Percentiles rank a stretch among this genome's conserved stretches.
phyloP scores from a whole-genome alignment of 1,140 invertebrate species.

The Brachionus manjavacas region DNA sequence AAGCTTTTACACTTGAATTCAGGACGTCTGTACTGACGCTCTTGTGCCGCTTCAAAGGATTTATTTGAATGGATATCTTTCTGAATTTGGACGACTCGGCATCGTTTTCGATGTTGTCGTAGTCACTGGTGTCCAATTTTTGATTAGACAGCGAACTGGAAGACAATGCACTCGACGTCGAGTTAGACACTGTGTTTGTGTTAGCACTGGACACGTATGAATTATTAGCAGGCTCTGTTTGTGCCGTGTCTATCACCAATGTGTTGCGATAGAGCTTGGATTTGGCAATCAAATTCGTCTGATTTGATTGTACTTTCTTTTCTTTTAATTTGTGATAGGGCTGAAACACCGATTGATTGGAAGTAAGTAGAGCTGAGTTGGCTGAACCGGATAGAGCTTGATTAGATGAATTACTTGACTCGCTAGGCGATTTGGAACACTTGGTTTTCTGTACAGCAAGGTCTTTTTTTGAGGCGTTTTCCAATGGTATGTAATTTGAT shows the following conservation, averaged over 20 bases:
- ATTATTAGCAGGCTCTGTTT: not conserved
- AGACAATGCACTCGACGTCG: not conserved
- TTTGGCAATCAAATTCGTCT: not conserved
- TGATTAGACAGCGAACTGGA: not conserved
- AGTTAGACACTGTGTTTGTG: slow-evolving; percentile 2
- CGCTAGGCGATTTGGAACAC: not conserved
- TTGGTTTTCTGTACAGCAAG: not conserved
- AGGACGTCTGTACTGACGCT: slow-evolving; percentile 8
- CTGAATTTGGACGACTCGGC: not conserved
- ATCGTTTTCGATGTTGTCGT: slow-evolving; percentile 29
- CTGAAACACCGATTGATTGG: slow-evolving; percentile 28
- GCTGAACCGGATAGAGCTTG: slow-evolving; percentile 8
- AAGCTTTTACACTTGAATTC: not conserved
- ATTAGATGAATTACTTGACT: not conserved
- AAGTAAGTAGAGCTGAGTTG: not conserved
- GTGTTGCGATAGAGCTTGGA: not conserved
- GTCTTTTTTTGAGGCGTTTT: not conserved
- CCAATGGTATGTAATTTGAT: slow-evolving; percentile 15
- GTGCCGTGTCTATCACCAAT: not conserved
- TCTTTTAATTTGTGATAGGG: slow-evolving; percentile 10
- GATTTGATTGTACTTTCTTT: not conserved
- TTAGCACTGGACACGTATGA: not conserved
- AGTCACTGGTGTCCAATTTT: slow-evolving; percentile 35
- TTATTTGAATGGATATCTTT: slow-evolving; percentile 11
- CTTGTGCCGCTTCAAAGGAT: slow-evolving; percentile 23